A percentile compares a stretch with the other conserved stretches of the same genome.
These are phyloP conservation scores for Sclerurus mexicanus DNA, from an alignment of 2,113 vertebrate species.

Conservation along the genomic window DNA sequence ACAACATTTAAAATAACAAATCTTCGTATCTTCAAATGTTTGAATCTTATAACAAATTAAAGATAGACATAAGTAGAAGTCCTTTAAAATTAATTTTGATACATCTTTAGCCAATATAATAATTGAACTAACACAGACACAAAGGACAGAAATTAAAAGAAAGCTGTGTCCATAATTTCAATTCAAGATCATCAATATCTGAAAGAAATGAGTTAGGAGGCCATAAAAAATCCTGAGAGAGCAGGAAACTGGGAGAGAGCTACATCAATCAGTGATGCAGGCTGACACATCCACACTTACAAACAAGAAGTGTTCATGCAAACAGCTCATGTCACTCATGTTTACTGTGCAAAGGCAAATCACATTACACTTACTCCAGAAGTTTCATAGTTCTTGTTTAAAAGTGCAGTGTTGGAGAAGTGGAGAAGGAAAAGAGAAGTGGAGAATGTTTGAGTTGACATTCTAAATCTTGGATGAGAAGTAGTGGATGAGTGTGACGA, in stretches of 20 bases:
- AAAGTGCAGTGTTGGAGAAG: not conserved
- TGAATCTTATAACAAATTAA: not conserved
- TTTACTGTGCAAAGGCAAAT: not conserved
- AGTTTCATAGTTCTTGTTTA: not conserved
- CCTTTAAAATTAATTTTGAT: not conserved
- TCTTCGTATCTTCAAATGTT: not conserved
- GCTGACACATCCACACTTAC: not conserved
- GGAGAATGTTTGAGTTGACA: not conserved
- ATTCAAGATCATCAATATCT: not conserved
- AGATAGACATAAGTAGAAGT: not conserved
- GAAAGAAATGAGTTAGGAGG: not conserved
- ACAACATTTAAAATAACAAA: not conserved
- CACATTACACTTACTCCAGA: not conserved
- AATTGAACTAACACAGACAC: not conserved
- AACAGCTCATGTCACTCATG: not conserved
- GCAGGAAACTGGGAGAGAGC: not conserved
- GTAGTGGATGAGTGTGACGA: not conserved
- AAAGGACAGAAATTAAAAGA: not conserved
- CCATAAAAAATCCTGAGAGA: not conserved
- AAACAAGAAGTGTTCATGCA: not conserved
- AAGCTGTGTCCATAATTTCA: not conserved
- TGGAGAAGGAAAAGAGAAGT: not conserved
- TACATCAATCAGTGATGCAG: not conserved
- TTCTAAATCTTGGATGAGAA: not conserved
- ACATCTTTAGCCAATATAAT: not conserved